Evolutionary conservation across 2,113 vertebrate genomes (phyloP).

Genomic region (Arizona elegans): DNA sequence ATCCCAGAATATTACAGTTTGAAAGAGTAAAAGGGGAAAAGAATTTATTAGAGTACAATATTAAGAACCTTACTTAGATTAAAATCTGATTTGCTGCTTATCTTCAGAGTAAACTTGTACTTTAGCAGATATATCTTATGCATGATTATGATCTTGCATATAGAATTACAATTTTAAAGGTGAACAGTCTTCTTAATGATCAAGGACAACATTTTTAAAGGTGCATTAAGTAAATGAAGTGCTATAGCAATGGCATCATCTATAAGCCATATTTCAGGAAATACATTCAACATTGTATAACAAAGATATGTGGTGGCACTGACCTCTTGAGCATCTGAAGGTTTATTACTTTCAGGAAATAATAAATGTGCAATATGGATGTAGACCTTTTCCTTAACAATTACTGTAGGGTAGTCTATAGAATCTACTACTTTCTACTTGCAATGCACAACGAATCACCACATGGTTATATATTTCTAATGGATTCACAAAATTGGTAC

Average conservation of each 20-base stretch:
- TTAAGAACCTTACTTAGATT: slow-evolving; percentile 43
- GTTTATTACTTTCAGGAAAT: neutral
- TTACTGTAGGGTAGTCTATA: neutral
- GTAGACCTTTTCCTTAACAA: neutral
- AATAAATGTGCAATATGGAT: neutral
- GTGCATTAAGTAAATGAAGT: neutral
- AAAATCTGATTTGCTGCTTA: slow-evolving; percentile 1
- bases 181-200: slow-evolving; percentile 22
- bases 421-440: neutral
- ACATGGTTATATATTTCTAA: neutral
- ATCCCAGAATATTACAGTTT: slow-evolving; percentile 29
- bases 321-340: no score
- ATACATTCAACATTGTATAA: neutral
- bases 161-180: slow-evolving; percentile 46
- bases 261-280: neutral
- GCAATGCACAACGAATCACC: neutral
- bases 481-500: neutral
- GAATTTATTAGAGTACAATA: slow-evolving; percentile 43
- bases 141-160: slow-evolving; percentile 38
- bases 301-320: neutral
- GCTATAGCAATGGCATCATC: neutral
- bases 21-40: slow-evolving; percentile 29
- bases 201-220: slow-evolving; percentile 6
- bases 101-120: slow-evolving; percentile 45
- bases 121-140: slow-evolving; percentile 49